These are phyloP conservation scores for Peromyscus leucopus DNA, from an alignment of 2,113 vertebrate species.

Conservation along the genomic window DNA sequence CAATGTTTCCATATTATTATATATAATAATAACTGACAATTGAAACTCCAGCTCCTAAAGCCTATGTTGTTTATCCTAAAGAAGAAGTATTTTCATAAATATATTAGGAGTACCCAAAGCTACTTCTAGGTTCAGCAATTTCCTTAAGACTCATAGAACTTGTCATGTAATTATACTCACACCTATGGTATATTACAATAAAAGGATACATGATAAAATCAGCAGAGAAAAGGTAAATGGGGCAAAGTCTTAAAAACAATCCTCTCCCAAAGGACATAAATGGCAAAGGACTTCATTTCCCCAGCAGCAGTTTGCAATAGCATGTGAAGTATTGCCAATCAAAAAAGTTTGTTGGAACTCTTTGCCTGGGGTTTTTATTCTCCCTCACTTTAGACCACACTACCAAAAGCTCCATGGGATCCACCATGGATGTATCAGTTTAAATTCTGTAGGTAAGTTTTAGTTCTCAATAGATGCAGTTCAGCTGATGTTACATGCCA, in stretches of 20 bases:
- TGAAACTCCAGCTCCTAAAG: constrained; percentile 17
- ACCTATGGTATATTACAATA: not conserved
- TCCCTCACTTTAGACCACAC: not conserved
- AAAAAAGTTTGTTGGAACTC: not conserved
- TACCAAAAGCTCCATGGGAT: not conserved
- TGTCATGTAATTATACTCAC: not conserved
- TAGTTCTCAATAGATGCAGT: not conserved
- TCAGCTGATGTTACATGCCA: not conserved
- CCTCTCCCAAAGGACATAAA: not conserved
- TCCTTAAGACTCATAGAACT: constrained; percentile 27
- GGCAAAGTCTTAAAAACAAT: no score
- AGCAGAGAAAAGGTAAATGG: not conserved
- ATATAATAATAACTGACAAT: constrained; percentile 12
- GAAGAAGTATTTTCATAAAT: constrained; percentile 4
- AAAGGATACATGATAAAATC: constrained; percentile 27
- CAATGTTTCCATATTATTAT: not conserved
- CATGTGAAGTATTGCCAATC: not conserved
- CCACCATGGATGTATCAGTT: not conserved
- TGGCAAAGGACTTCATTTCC: not conserved
- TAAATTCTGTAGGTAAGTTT: not conserved
- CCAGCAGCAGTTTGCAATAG: not conserved
- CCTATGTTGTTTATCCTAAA: constrained; percentile 10
- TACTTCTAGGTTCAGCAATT: not conserved
- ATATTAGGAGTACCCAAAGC: not conserved
- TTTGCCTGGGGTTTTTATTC: not conserved